A percentile compares a stretch with the other conserved stretches of the same genome.
These are phyloP conservation scores for Euborellia annulipes DNA, from an alignment of 1,140 invertebrate species.

Conservation along the genomic window DNA sequence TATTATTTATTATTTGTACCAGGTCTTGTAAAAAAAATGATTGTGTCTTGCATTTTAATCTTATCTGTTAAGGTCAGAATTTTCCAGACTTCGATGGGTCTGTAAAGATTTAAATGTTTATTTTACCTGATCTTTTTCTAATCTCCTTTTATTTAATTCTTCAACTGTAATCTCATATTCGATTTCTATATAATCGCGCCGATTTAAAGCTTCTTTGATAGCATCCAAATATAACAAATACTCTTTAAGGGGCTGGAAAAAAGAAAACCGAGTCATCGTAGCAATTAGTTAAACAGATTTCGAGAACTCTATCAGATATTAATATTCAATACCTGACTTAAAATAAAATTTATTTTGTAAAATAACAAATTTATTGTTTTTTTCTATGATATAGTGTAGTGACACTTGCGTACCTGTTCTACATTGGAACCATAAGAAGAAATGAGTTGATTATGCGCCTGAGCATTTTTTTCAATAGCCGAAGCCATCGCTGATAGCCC, in stretches of 20 bases:
- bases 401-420: constrained; percentile 11
- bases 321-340: too few relatives aligned
- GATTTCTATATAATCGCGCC: constrained; percentile 50
- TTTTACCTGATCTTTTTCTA: constrained; percentile 45
- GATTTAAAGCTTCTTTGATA: constrained; percentile 46
- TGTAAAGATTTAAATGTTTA: constrained; percentile 8
- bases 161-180: constrained; percentile 49
- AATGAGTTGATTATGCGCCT: constrained; percentile 35
- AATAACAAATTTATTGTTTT: neutral
- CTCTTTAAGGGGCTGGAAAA: constrained; percentile 41
- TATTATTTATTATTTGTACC: too few relatives aligned
- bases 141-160: constrained; percentile 41
- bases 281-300: too few relatives aligned
- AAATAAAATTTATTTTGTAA: too few relatives aligned
- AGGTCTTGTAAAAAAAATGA: too few relatives aligned
- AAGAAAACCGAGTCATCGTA: neutral
- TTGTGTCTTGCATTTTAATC: too few relatives aligned
- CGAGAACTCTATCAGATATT: too few relatives aligned
- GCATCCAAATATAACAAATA: constrained; percentile 52
- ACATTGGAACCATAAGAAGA: constrained; percentile 13
- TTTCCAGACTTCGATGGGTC: neutral
- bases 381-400: too few relatives aligned
- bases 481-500: constrained; percentile 26
- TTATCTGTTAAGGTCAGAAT: neutral
- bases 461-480: constrained; percentile 31